Evolutionary conservation across 2,797 vertebrate genomes (phyloP), one percentile per base, ranked within the genome.

Genomic region (Syncerus caffer): DNA sequence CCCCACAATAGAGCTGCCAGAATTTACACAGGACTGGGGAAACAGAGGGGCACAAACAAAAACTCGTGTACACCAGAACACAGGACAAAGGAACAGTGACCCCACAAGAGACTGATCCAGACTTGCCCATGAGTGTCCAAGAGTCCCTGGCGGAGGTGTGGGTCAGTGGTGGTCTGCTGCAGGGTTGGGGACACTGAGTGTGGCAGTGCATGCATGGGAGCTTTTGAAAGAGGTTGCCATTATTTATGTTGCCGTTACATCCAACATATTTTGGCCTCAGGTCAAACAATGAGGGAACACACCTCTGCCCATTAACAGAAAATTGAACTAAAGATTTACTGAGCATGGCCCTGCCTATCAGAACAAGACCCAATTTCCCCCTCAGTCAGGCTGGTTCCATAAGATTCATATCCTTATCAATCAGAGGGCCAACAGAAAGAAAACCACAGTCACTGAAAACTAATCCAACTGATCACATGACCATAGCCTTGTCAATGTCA

Each of bases 161-260:
- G 64, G 64, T 67, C n/a, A 34, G 64, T 21, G 64, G n/a, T 67
- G 17, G 64, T 64, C 64, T 67, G n/a, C 17, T 67, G 64, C n/a
- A 67, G 9, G n/a, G n/a, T 21, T 0, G 4, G n/a, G n/a, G n/a
- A 21, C 64, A 67, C n/a, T 34, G n/a, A 67, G 17, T 6, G 17
- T 67, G 64, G 64, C 17, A 21, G 9, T 11, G 64, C 9, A 11
- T 67, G 64, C 9, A 67, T 67, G n/a, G n/a, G 19, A 21, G n/a
- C 4, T 67, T 21, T 67, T 21, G n/a, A 67, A 67, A 67, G 64
- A 67, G 4, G 17, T 34, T 34, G n/a, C 64, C 64, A 6, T 67
- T 67, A 67, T 34, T n/a, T 34, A 6, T 21, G n/a, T 67, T 67
- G 9, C n/a, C 9, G 21, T 34, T 67, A 34, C 17, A 17, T 34